Percentiles rank a stretch among this genome's conserved stretches.
phyloP scores from a whole-genome alignment of 2,113 vertebrate species.

The Neolamprologus longior region DNA sequence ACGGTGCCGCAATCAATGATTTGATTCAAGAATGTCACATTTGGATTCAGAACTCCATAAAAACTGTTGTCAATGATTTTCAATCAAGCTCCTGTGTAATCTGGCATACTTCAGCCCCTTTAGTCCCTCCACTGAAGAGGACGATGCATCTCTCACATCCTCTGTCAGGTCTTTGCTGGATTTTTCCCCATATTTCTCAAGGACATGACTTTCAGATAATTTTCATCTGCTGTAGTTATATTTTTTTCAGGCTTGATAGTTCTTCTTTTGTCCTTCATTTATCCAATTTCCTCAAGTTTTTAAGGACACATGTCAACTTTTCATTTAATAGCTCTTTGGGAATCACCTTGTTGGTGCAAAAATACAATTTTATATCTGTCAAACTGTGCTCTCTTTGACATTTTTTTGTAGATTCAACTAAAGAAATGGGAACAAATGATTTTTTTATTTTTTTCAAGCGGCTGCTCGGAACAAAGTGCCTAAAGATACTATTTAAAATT shows the following conservation, averaged over 20 bases:
- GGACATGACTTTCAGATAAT: background rate
- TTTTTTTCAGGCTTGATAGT: background rate
- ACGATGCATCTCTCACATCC: background rate
- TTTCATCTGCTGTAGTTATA: background rate
- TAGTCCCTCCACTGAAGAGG: background rate
- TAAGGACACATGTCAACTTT: background rate
- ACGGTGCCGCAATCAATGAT: background rate
- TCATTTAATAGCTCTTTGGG: background rate
- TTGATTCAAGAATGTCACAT: background rate
- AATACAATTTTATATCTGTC: background rate
- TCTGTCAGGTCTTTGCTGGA: background rate
- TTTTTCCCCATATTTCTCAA: background rate
- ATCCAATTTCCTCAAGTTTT: background rate
- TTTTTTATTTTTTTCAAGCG: fast-evolving
- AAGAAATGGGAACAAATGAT: background rate
- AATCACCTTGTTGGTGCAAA: background rate
- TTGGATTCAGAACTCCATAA: background rate
- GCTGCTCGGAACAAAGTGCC: background rate
- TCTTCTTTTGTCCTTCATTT: background rate
- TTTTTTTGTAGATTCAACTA: background rate
- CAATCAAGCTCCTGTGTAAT: background rate
- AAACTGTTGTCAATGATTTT: background rate
- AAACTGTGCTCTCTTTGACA: background rate
- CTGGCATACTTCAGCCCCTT: background rate
- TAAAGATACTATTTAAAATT: background rate